phyloP scores from a whole-genome alignment of 2,888 invertebrate species.

The Drosophila suboccidentalis region DNA sequence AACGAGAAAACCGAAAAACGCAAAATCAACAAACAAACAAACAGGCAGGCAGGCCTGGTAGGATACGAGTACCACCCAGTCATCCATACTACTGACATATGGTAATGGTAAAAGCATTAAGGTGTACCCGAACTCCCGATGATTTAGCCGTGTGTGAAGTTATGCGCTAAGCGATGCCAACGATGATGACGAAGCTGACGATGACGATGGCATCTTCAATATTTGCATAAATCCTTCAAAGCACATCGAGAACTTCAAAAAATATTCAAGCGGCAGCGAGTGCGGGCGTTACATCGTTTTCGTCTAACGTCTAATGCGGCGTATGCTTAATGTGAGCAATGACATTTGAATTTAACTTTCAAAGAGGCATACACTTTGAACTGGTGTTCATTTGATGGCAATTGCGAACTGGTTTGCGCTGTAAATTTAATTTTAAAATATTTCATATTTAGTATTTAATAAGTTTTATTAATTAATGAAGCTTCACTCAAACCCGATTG shows the following conservation, averaged over 20 bases:
- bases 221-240: slow-evolving; percentile 79
- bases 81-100: slow-evolving; percentile 48
- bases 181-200: slow-evolving; percentile 31
- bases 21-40: slow-evolving; percentile 73
- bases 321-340: slow-evolving; percentile 53
- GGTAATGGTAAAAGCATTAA: slow-evolving; percentile 80
- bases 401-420: slow-evolving; percentile 5
- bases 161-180: slow-evolving; percentile 71
- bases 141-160: slow-evolving; percentile 63
- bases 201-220: slow-evolving; percentile 69
- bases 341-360: slow-evolving; percentile 31
- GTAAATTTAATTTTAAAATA: neutral
- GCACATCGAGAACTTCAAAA: slow-evolving; percentile 55
- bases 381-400: slow-evolving; percentile 13
- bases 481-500: neutral
- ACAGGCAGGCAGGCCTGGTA: neutral
- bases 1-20: slow-evolving; percentile 71
- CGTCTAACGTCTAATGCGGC: slow-evolving; percentile 66
- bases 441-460: neutral
- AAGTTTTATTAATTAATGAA: neutral
- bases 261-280: slow-evolving; percentile 58
- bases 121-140: slow-evolving; percentile 58
- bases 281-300: slow-evolving; percentile 37
- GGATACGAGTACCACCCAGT: slow-evolving; percentile 4
- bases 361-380: slow-evolving; percentile 7